Evolutionary conservation across 2,113 vertebrate species (phyloP), one percentile per base, ranked within the genome.

Genomic region (Oreochromis niloticus): DNA sequence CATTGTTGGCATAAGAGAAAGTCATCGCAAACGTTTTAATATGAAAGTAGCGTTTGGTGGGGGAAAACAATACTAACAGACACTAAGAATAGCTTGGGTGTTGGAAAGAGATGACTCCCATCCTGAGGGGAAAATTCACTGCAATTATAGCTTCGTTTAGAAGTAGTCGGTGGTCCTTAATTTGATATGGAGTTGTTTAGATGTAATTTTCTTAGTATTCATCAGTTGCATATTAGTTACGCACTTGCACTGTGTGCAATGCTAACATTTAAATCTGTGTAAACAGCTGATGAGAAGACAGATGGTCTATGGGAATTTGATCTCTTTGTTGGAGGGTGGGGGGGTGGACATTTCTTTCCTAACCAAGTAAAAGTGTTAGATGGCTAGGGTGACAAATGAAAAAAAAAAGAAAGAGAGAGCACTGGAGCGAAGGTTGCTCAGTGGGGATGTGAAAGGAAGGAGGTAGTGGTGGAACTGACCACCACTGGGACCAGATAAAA

Each of bases 251-350:
- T 85, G 52, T 85, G 81, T 75, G 93, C 89, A 92, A 91, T 93
- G 93, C 79, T 85, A 90, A 93, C 92, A 92, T 87, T 89, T 88
- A 87, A 93, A 95, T 89, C 57, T 30, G 82, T 88, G 83, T 87
- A 94, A 94, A 95, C 90, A 95, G 94, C 95, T 95, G 94, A 96
- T 92, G 89, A 91, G 93, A 94, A 94, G 93, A 94, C 91, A 94
- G 91, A 96, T 93, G 91, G 94, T 91, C 56, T 93, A 88, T 91
- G 93, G 88, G 82, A 94, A 96, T 95, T 84, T 90, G 95, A 97
- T 97, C 96, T 95, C 87, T 97, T 96, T 97, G 96, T 94, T 87
- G 83, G 91, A 84, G 95, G 93, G 91, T 27, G 66, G 39, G 5
- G 83, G 80, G 85, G 85, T 52, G 32, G n/a, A 87, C 85, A 91